A percentile compares a stretch with the other conserved stretches of the same genome.
Evolutionary conservation across 1,140 invertebrate genomes (phyloP).

Genomic region (Ceratoteleas bidentatus): DNA sequence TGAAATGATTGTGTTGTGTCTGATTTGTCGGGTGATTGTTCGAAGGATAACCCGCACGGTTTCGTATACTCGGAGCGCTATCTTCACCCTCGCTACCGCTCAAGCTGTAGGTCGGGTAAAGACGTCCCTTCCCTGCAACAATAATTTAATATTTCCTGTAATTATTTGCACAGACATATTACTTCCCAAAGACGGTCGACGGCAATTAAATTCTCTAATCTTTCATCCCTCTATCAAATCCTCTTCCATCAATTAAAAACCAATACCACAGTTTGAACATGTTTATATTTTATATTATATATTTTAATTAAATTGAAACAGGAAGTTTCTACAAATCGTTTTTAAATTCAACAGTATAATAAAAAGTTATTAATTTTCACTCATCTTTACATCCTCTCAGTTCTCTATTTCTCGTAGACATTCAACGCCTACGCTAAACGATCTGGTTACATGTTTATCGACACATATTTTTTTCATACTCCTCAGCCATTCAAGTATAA

Average conservation of each 20-base stretch:
- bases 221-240: too few species aligned
- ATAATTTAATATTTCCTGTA: slow-evolving; percentile 56
- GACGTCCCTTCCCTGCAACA: slow-evolving; percentile 85
- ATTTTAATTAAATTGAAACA: too few species aligned
- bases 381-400: too few species aligned
- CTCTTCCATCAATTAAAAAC: too few species aligned
- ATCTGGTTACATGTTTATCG: slow-evolving; percentile 1
- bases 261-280: too few species aligned
- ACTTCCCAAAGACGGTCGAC: not conserved
- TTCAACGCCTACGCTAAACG: not conserved
- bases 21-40: slow-evolving; percentile 74
- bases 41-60: slow-evolving; percentile 72
- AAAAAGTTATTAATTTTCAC: too few species aligned
- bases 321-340: too few species aligned
- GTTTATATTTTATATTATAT: too few species aligned
- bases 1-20: slow-evolving; percentile 78
- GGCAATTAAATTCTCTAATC: not conserved
- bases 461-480: not conserved
- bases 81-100: slow-evolving; percentile 86
- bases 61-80: slow-evolving; percentile 76
- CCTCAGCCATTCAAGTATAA: slow-evolving; percentile 14
- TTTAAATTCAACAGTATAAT: too few species aligned
- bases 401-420: not conserved
- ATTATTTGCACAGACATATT: slow-evolving; percentile 14
- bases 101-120: slow-evolving; percentile 86